Evolutionary conservation across 1,140 invertebrate genomes (phyloP).

Genomic region (Andricus grossulariae): DNA sequence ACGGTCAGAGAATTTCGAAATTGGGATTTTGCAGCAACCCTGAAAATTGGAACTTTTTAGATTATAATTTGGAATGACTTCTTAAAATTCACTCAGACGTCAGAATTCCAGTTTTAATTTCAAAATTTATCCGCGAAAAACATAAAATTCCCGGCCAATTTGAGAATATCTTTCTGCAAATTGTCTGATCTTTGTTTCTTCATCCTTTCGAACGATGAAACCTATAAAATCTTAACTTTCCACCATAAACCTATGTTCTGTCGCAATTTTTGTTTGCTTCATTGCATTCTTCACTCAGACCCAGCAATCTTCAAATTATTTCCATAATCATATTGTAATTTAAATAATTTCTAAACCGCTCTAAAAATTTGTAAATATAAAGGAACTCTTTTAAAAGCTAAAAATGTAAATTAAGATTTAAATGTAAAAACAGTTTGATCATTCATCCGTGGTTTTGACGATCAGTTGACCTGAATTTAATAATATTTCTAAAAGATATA

Average conservation of each 20-base stretch:
- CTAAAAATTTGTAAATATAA: too few species aligned
- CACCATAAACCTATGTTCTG: constrained; percentile 40
- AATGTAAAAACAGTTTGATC: not conserved
- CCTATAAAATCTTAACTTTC: constrained; percentile 42
- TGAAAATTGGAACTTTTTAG: too few species aligned
- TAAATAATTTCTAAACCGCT: not conserved
- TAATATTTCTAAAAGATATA: not conserved
- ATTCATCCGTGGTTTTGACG: not conserved
- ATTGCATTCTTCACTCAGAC: constrained; percentile 32
- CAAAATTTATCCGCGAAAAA: not conserved
- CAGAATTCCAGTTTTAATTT: constrained; percentile 6
- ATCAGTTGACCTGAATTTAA: not conserved
- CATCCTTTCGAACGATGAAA: constrained; percentile 1
- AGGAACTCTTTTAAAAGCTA: too few species aligned
- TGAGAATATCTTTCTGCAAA: not conserved
- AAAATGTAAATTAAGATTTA: not conserved
- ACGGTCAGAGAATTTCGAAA: too few species aligned
- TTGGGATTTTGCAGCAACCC: too few species aligned
- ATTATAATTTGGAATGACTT: too few species aligned
- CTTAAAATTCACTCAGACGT: too few species aligned
- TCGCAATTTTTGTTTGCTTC: constrained; percentile 45
- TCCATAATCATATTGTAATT: not conserved
- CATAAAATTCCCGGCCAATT: not conserved
- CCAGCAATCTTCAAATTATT: not conserved
- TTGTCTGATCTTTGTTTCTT: not conserved